Base-by-base conservation (phyloP, 2,113 vertebrate genomes). In the Rhagologus leucostigma region DNA sequence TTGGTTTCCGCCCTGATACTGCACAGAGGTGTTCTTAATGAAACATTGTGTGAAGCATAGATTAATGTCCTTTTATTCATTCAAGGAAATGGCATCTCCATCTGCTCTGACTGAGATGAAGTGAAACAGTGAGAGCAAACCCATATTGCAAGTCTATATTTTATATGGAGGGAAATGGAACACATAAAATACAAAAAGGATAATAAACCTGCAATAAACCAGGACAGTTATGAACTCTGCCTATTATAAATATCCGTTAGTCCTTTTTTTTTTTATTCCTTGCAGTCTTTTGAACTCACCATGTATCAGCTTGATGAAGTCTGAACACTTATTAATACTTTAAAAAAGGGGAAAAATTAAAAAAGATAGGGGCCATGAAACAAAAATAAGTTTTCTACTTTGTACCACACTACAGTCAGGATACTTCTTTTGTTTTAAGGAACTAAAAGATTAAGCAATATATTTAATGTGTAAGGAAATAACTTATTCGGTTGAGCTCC, bases 401-500 rank as follows among this genome's bases (percentile, higher is more conserved):
- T 63, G 27, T 81, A 65, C 35, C 49, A 30, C 60, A 55, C 33
- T 83, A 29, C 55, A 87, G 76, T 95, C 94, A 89, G 75, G 73
- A 84, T 69, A 70, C 39, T 42, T 69, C 26, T 71, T 90, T 83
- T 84, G 26, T 78, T 96, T 95, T 84, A 69, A 86, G 69, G 47
- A 71, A 80, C 97, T 96, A 95, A 94, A 97, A 97, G 56, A 69
- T 95, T 96, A 97, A 96, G 78, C 57, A 94, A 81, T 46, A 60
- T 88, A 92, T 94, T 97, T 90, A 84, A 90, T 90, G 56, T 44
- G 18, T 85, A 96, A 97, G 94, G 96, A 97, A 98, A 96, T 96
- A 96, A 91, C 76, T 96, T 96, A 89, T 79, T 97, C 62, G 80
- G 76, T n/a, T 89, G 53, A 85, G 46, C 39, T 89, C 55, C 62